Percentiles rank a stretch among this genome's conserved stretches.
These are phyloP conservation scores for Oreochromis spilurus DNA, from an alignment of 2,113 vertebrate species.

Conservation along the genomic window DNA sequence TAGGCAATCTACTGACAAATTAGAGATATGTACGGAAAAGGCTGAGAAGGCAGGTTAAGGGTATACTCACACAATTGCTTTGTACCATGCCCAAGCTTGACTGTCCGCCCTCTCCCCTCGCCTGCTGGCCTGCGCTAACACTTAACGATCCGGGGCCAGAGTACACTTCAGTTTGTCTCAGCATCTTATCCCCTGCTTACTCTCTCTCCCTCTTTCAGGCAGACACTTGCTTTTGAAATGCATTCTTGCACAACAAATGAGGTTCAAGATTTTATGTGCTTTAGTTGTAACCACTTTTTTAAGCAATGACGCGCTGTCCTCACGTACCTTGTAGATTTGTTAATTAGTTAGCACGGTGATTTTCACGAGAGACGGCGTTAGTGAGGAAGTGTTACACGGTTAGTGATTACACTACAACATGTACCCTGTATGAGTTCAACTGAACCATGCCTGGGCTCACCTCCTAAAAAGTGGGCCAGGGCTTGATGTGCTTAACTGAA, in stretches of 20 bases:
- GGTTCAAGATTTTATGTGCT: not conserved
- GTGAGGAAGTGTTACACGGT: not conserved
- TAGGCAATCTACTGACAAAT: not conserved
- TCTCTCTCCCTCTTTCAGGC: not conserved
- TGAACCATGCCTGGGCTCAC: not conserved
- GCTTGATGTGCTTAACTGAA: not conserved
- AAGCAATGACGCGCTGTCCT: not conserved
- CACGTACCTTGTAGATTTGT: not conserved
- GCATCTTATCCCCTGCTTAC: not conserved
- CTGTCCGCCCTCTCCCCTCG: not conserved
- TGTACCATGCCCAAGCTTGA: not conserved
- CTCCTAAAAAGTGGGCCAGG: not conserved
- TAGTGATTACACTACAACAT: not conserved
- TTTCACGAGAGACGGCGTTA: not conserved
- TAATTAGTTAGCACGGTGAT: not conserved
- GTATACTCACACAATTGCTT: not conserved
- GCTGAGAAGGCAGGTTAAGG: not conserved
- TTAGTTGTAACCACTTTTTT: not conserved
- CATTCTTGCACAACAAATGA: not conserved
- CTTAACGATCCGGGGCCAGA: not conserved
- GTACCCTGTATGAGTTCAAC: not conserved
- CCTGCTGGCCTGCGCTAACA: not conserved
- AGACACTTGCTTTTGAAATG: not conserved
- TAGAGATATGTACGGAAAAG: not conserved
- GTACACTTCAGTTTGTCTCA: not conserved